phyloP scores from a whole-genome alignment of 2,113 vertebrate species.

The Natator depressus region DNA sequence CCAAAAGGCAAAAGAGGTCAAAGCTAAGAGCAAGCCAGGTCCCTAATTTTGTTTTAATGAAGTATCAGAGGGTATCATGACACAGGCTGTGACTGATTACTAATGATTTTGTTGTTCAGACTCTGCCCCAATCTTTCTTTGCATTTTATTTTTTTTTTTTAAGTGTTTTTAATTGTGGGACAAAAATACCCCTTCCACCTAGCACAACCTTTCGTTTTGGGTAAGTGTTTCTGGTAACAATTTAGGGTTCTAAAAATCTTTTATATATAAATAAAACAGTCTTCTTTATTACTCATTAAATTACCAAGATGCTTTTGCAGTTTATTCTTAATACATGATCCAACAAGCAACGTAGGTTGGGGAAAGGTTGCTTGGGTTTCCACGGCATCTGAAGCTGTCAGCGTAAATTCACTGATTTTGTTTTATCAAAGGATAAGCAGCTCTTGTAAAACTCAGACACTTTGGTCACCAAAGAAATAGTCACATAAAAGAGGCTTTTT shows the following conservation, averaged over 20 bases:
- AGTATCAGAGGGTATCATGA: slow-evolving; percentile 23
- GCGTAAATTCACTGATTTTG: slow-evolving; percentile 65
- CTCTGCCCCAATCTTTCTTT: background rate
- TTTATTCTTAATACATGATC: slow-evolving; percentile 46
- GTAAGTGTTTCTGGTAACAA: slow-evolving; percentile 62
- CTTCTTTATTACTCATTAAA: slow-evolving; percentile 66
- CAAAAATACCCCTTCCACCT: slow-evolving; percentile 59
- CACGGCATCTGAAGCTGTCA: slow-evolving; percentile 50
- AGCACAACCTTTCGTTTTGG: slow-evolving; percentile 60
- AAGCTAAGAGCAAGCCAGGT: background rate
- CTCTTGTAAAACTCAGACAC: slow-evolving; percentile 57
- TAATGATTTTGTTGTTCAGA: background rate
- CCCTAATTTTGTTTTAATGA: slow-evolving; percentile 27
- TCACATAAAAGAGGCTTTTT: slow-evolving; percentile 61
- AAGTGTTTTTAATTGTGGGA: slow-evolving; percentile 35
- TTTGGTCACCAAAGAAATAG: slow-evolving; percentile 61
- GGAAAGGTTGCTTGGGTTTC: slow-evolving; percentile 66
- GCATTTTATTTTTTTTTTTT: slow-evolving; percentile 44
- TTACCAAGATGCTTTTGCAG: slow-evolving; percentile 54
- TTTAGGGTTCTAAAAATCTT: slow-evolving; percentile 62
- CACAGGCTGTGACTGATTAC: slow-evolving; percentile 10
- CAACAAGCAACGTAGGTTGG: slow-evolving; percentile 40
- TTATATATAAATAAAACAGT: background rate
- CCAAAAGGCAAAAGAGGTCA: slow-evolving; percentile 43
- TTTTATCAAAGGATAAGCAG: slow-evolving; percentile 66